These are phyloP conservation scores for Pavo muticus DNA, from an alignment of 2,113 vertebrate genomes.

Conservation along the genomic window DNA sequence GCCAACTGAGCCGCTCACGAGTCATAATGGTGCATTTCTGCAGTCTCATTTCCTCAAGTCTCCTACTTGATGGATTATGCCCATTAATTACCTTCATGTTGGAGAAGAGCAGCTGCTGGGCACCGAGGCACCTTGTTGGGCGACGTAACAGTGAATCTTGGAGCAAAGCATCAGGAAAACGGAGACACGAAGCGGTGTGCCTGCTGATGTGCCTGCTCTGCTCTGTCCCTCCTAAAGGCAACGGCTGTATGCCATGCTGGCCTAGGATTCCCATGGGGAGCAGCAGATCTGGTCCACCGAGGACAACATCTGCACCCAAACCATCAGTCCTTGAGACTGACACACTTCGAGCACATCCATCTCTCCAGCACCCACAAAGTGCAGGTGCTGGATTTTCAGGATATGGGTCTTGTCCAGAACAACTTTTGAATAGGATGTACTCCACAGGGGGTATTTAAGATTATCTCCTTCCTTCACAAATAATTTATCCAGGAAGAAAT, in stretches of 20 bases:
- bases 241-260: not conserved
- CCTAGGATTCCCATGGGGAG: not conserved
- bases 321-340: not conserved
- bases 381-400: not conserved
- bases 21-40: slow-evolving; percentile 56
- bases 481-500: not conserved
- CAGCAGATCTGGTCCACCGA: not conserved
- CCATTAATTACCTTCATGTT: slow-evolving; percentile 56
- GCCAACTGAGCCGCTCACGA: slow-evolving; percentile 23
- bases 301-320: not conserved
- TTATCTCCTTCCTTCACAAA: not conserved
- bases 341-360: not conserved
- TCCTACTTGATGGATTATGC: slow-evolving; percentile 57
- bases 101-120: slow-evolving; percentile 34
- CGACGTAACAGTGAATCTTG: not conserved
- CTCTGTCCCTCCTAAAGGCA: not conserved
- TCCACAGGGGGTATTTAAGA: not conserved
- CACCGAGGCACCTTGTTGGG: not conserved
- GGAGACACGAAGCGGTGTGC: rapidly evolving
- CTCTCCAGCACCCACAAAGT: not conserved
- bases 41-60: slow-evolving; percentile 66
- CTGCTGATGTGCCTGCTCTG: not conserved
- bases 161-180: not conserved
- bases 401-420: not conserved
- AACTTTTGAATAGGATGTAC: not conserved